Evolutionary conservation across 2,797 vertebrate species (phyloP).

Genomic region (Epinephelus coioides): DNA sequence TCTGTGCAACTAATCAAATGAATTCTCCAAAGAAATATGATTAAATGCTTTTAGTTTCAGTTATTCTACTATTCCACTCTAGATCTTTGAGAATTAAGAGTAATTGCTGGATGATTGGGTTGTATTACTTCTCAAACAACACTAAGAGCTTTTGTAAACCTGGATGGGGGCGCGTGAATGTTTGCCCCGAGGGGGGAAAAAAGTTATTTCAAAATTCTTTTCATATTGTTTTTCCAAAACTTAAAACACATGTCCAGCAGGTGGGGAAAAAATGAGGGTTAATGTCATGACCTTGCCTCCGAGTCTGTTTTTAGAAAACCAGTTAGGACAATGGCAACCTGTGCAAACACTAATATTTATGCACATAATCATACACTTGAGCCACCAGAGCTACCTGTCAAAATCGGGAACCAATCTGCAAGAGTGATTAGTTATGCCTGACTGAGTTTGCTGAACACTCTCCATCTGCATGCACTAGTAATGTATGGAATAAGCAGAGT

Average conservation of each 20-base stretch:
- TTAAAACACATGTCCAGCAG: slow-evolving; percentile 69
- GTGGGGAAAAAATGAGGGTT: slow-evolving; percentile 44
- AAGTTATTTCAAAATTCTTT: slow-evolving; percentile 39
- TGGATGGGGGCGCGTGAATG: neutral
- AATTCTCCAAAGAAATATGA: slow-evolving; percentile 41
- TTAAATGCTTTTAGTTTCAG: slow-evolving; percentile 47
- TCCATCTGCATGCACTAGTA: slow-evolving; percentile 85
- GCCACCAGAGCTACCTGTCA: slow-evolving; percentile 82
- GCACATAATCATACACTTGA: slow-evolving; percentile 82
- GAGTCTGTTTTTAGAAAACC: slow-evolving; percentile 56
- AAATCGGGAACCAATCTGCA: slow-evolving; percentile 81
- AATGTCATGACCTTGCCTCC: slow-evolving; percentile 68
- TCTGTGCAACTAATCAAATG: slow-evolving; percentile 46
- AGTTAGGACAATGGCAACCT: slow-evolving; percentile 75
- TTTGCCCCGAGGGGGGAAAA: neutral
- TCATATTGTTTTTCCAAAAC: slow-evolving; percentile 45
- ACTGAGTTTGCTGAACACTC: slow-evolving; percentile 83
- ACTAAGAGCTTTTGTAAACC: slow-evolving; percentile 26
- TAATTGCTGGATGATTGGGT: slow-evolving; percentile 24
- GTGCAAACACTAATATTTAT: slow-evolving; percentile 80
- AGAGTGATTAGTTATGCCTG: slow-evolving; percentile 88
- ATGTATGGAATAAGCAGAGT: slow-evolving; percentile 80
- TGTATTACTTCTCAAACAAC: slow-evolving; percentile 14
- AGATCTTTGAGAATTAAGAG: slow-evolving; percentile 22
- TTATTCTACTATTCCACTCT: slow-evolving; percentile 18